Base-by-base conservation (phyloP, 2,888 invertebrate species). In the Dasypogon diadema region DNA sequence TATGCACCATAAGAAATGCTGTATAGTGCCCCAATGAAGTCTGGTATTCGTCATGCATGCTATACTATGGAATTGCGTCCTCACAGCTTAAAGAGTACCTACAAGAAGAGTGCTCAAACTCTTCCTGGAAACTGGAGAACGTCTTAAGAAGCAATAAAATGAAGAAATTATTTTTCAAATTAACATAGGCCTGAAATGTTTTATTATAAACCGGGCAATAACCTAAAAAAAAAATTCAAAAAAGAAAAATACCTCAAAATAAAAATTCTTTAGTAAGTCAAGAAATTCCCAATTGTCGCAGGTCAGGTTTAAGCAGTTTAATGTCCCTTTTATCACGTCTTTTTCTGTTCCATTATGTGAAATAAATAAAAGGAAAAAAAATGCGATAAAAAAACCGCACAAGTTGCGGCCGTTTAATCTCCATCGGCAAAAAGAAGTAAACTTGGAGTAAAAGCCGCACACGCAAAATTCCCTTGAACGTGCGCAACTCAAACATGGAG, bases 281-380 rank as follows among this genome's bases (percentile, higher is more conserved):
- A 42, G 18, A 63, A 42, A 21, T 63, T 63, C 34, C 18, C 26
- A 60, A 26, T 60, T 60, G 60, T 16, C 30, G 24, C 12, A 30
- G 60, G 34, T 60, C 30, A 34, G 60, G 55, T 10, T 55, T 55
- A n/a, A n/a, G n/a, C n/a, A n/a, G n/a, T n/a, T n/a, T n/a, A n/a
- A n/a, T n/a, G n/a, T n/a, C n/a, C n/a, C n/a, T n/a, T n/a, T n/a
- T n/a, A n/a, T n/a, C n/a, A n/a, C n/a, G n/a, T n/a, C n/a, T n/a
- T n/a, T n/a, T n/a, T n/a, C n/a, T n/a, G n/a, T n/a, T n/a, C n/a
- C n/a, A n/a, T n/a, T n/a, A n/a, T n/a, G n/a, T n/a, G n/a, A n/a
- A n/a, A n/a, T n/a, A n/a, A n/a, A n/a, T n/a, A n/a, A n/a, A n/a
- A n/a, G n/a, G n/a, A n/a, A n/a, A n/a, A n/a, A n/a, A n/a, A n/a